phyloP scores from a whole-genome alignment of 1,140 invertebrate genomes.

The Drosophila lini region DNA sequence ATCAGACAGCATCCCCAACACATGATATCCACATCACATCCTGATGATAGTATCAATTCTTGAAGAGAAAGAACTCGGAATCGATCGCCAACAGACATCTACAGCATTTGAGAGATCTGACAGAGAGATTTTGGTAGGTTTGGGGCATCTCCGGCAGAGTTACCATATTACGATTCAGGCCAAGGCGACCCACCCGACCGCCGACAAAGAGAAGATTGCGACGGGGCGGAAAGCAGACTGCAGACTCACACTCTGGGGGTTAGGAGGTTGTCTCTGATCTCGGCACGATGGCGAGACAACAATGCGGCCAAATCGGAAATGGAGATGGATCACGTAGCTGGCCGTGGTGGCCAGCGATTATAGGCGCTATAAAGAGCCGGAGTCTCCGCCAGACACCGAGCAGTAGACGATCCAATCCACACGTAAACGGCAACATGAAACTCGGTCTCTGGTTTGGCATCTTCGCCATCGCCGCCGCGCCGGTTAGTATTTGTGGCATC shows the following conservation, averaged over 20 bases:
- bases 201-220: conserved; percentile 28
- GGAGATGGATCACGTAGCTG: conserved; percentile 71
- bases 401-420: conserved; percentile 73
- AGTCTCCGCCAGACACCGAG: conserved; percentile 51
- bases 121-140: background rate
- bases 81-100: background rate
- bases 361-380: conserved; percentile 75
- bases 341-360: conserved; percentile 53
- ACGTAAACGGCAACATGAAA: conserved; percentile 70
- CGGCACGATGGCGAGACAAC: conserved; percentile 49
- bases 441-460: conserved; percentile 77
- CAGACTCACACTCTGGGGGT: conserved; percentile 3
- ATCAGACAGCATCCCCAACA: background rate
- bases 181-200: conserved; percentile 21
- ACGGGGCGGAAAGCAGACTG: conserved; percentile 21
- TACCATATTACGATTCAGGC: conserved; percentile 20
- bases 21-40: background rate
- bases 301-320: conserved; percentile 69
- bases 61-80: background rate
- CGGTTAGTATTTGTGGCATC: conserved; percentile 64
- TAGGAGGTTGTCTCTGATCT: conserved; percentile 39
- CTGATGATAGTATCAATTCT: background rate
- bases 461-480: conserved; percentile 76
- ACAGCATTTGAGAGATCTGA: too few species aligned
- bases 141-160: background rate